Evolutionary conservation across 2,113 vertebrate genomes (phyloP).

Genomic region (Tiliqua scincoides): DNA sequence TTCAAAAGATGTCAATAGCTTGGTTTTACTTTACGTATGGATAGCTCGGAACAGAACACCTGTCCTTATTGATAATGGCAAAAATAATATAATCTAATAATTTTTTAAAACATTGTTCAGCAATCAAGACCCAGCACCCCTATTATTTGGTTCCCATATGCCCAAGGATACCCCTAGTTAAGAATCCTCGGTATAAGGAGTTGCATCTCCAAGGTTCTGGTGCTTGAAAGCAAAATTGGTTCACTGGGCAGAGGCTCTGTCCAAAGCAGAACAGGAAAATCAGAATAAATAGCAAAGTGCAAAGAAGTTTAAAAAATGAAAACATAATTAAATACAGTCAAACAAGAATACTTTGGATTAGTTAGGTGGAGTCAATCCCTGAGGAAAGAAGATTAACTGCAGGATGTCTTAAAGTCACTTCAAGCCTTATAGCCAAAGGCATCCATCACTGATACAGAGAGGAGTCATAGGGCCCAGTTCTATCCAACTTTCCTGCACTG

Average conservation of each 20-base stretch:
- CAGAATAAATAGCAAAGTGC: background rate
- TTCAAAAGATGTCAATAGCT: no score
- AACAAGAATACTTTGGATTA: background rate
- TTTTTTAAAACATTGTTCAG: no score
- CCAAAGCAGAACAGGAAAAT: background rate
- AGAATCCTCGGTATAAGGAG: background rate
- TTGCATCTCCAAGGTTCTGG: background rate
- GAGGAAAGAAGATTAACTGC: background rate
- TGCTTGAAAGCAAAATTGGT: background rate
- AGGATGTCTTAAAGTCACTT: conserved; percentile 10
- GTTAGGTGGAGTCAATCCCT: background rate
- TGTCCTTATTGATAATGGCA: no score
- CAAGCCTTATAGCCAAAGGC: background rate
- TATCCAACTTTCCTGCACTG: no score
- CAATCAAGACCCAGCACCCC: background rate
- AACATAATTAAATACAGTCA: conserved; percentile 2
- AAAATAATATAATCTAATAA: no score
- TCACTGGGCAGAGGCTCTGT: background rate
- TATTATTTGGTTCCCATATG: no score
- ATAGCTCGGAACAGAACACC: no score
- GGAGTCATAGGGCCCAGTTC: no score
- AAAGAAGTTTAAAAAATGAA: background rate
- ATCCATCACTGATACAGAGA: background rate
- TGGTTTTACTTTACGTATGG: no score
- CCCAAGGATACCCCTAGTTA: no score